These are phyloP conservation scores for Drosophila virilis DNA, from an alignment of 1,140 invertebrate species.

Conservation along the genomic window DNA sequence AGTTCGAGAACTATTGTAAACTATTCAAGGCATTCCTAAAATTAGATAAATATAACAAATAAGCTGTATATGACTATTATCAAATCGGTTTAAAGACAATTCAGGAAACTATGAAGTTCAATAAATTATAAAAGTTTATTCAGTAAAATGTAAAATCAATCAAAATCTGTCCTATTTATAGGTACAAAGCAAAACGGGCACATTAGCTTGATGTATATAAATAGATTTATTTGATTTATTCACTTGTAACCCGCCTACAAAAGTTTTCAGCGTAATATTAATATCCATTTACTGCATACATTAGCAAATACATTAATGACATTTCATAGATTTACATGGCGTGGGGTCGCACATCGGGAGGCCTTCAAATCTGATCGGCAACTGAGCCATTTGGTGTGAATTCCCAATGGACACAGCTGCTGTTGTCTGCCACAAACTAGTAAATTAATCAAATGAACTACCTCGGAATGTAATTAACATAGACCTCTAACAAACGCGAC, in stretches of 20 bases:
- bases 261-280: not conserved
- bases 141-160: not conserved
- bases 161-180: too few species aligned
- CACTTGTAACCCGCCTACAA: not conserved
- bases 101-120: not conserved
- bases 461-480: conserved; percentile 37
- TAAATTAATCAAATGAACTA: conserved; percentile 71
- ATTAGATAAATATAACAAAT: too few species aligned
- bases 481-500: conserved; percentile 16
- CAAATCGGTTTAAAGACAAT: too few species aligned
- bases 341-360: not conserved
- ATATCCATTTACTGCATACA: not conserved
- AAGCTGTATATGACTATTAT: too few species aligned
- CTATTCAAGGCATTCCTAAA: too few species aligned
- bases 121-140: not conserved
- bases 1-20: too few species aligned
- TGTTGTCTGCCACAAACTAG: conserved; percentile 29
- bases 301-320: conserved; percentile 8
- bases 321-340: not conserved
- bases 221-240: too few species aligned
- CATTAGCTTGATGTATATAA: too few species aligned
- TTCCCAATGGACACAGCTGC: conserved; percentile 7
- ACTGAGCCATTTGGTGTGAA: conserved; percentile 7
- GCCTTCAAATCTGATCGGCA: conserved; percentile 25
- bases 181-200: too few species aligned